phyloP scores from a whole-genome alignment of 2,888 invertebrate species.

The Xanthorhoe designata region DNA sequence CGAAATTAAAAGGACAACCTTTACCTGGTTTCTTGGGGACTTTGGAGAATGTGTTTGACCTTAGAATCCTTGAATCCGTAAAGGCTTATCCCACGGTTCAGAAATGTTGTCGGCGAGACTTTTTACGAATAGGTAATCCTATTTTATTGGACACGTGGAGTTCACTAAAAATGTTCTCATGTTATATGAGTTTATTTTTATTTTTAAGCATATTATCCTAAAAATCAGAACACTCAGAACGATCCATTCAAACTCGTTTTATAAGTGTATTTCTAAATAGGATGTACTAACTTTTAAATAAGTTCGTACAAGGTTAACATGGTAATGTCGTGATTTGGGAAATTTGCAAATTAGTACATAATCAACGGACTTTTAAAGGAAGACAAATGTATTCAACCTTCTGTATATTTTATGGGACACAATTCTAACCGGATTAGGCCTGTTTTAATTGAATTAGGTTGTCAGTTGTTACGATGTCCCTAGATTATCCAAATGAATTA shows the following conservation, averaged over 20 bases:
- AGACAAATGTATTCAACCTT: not conserved
- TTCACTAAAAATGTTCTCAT: not conserved
- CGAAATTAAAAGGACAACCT: conserved; percentile 38
- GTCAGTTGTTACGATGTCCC: conserved; percentile 2
- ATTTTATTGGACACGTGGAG: conserved; percentile 15
- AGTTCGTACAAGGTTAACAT: conserved; percentile 13
- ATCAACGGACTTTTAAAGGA: not conserved
- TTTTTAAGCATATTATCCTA: not conserved
- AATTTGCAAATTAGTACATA: not conserved
- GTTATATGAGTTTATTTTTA: not conserved
- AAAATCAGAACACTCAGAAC: not conserved
- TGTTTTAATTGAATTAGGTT: not conserved
- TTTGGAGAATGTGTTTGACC: conserved; percentile 25
- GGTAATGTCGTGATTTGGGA: not conserved
- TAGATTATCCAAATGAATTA: conserved; percentile 30
- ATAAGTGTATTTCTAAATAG: not conserved
- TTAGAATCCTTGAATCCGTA: conserved; percentile 5
- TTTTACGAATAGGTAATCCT: conserved; percentile 1
- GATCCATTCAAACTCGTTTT: not conserved
- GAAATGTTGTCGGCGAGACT: conserved; percentile 15
- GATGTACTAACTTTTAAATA: conserved; percentile 5
- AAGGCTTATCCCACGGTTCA: conserved; percentile 34
- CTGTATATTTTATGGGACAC: not conserved
- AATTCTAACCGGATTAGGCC: not conserved
- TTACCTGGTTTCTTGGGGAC: conserved; percentile 44